Percentiles rank a stretch among this genome's conserved stretches.
Evolutionary conservation across 92 coral and sea anemone species (phyloP).

Genomic region (Phymanthus crucifer): DNA sequence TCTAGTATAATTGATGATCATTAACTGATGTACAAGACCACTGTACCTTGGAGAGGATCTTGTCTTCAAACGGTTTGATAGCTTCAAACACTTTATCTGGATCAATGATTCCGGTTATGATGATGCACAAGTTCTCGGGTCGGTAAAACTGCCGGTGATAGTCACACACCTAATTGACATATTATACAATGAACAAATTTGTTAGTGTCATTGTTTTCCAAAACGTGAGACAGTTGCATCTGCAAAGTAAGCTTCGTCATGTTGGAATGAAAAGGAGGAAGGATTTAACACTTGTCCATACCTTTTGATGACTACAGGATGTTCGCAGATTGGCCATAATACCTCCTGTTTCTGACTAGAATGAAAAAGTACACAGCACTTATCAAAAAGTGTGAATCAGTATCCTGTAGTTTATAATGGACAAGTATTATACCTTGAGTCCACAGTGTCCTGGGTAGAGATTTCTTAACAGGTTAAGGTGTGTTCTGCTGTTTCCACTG

Average conservation of each 20-base stretch:
- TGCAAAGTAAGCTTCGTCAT: background rate
- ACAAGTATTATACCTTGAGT: slow-evolving; percentile 81
- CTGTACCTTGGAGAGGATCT: slow-evolving; percentile 71
- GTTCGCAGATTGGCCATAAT: slow-evolving; percentile 91
- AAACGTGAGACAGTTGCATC: background rate
- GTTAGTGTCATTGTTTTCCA: background rate
- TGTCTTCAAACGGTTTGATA: slow-evolving; percentile 81
- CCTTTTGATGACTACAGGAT: slow-evolving; percentile 89
- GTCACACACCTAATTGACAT: slow-evolving; percentile 69
- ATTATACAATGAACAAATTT: background rate
- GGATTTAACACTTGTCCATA: slow-evolving; percentile 9
- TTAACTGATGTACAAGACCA: background rate
- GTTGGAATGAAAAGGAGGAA: background rate
- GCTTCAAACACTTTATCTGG: slow-evolving; percentile 88
- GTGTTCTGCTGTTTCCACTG: slow-evolving; percentile 72
- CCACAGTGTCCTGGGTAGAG: slow-evolving; percentile 97
- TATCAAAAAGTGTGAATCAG: no score
- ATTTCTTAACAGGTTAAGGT: slow-evolving; percentile 68
- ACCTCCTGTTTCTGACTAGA: slow-evolving; percentile 98
- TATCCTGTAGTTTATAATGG: no score
- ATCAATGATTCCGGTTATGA: slow-evolving; percentile 94
- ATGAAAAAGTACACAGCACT: background rate
- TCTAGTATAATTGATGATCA: background rate
- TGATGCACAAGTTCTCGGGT: slow-evolving; percentile 85
- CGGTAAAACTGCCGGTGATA: slow-evolving; percentile 86